These are phyloP conservation scores for Microctenopoma steveboyesi DNA, from an alignment of 2,797 vertebrate species.

Conservation along the genomic window DNA sequence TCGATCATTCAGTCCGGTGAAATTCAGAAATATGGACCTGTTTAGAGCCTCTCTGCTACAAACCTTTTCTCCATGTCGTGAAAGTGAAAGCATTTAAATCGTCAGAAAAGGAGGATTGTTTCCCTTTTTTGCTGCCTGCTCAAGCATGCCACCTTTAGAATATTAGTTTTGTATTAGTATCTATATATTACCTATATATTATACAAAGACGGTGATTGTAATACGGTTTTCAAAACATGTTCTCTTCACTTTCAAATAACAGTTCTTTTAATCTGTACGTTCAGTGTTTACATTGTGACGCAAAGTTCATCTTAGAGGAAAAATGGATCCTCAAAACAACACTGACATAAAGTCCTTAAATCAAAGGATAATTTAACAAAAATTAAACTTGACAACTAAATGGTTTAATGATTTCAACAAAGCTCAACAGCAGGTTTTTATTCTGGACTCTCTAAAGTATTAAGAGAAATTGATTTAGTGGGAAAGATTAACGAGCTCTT, in stretches of 20 bases:
- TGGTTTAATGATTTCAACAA: conserved; percentile 68
- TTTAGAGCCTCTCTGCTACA: conserved; percentile 38
- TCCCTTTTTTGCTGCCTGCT: conserved; percentile 64
- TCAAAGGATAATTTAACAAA: conserved; percentile 15
- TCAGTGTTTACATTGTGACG: conserved; percentile 18
- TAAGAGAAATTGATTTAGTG: conserved; percentile 39
- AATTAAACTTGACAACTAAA: conserved; percentile 21
- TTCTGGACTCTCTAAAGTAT: conserved; percentile 44
- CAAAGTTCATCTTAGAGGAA: conserved; percentile 19
- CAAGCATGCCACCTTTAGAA: conserved; percentile 68
- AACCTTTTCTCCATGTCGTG: conserved; percentile 34
- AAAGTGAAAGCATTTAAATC: conserved; percentile 50
- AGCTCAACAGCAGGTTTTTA: conserved; percentile 43
- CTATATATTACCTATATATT: conserved; percentile 64
- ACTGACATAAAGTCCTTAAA: conserved; percentile 12
- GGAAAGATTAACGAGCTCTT: conserved; percentile 16
- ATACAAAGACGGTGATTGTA: conserved; percentile 72
- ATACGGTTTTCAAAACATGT: conserved; percentile 55
- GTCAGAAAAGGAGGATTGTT: conserved; percentile 42
- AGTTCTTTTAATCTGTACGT: conserved; percentile 22
- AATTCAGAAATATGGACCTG: conserved; percentile 24
- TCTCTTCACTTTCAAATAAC: conserved; percentile 32
- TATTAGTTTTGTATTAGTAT: conserved; percentile 64
- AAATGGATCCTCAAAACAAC: conserved; percentile 15
- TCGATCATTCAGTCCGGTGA: conserved; percentile 14